Percentiles rank a stretch among this genome's conserved stretches.
Conservation (phyloP, 1,140 invertebrate species). For the Bombus breviceps region DNA sequence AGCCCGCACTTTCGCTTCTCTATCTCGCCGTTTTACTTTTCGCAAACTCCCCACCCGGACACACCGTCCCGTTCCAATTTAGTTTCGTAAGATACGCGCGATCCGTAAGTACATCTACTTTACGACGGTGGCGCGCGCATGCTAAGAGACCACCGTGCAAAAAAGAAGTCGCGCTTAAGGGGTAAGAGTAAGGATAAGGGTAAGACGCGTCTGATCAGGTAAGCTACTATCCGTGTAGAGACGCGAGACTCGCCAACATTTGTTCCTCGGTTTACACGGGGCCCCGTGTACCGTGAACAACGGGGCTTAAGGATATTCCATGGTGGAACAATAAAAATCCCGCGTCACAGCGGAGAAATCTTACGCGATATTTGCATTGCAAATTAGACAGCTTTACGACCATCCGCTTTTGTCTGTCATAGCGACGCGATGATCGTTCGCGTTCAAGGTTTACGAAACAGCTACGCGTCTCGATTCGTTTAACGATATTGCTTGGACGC, state of each 20-base stretch:
- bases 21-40: constrained; percentile 23
- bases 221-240: constrained; percentile 66
- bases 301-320: constrained; percentile 44
- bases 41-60: neutral
- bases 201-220: constrained; percentile 66
- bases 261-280: constrained; percentile 66
- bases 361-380: constrained; percentile 55
- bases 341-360: constrained; percentile 26
- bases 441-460: neutral
- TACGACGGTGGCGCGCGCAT: constrained; percentile 65
- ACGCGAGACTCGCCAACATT: constrained; percentile 65
- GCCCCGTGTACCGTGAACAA: constrained; percentile 59
- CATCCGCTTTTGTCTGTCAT: neutral
- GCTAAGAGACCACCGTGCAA: constrained; percentile 55
- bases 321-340: constrained; percentile 59
- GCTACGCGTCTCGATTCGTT: too few species aligned
- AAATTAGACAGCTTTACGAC: constrained; percentile 48
- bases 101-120: constrained; percentile 67
- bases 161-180: constrained; percentile 52
- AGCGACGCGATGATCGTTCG: neutral
- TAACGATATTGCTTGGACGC: too few species aligned
- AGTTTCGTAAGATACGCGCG: constrained; percentile 70
- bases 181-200: constrained; percentile 22
- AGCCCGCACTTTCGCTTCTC: constrained; percentile 23
- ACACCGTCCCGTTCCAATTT: constrained; percentile 65